These are phyloP conservation scores for Amphiprion ocellaris DNA, from an alignment of 2,113 vertebrate species.

Conservation along the genomic window DNA sequence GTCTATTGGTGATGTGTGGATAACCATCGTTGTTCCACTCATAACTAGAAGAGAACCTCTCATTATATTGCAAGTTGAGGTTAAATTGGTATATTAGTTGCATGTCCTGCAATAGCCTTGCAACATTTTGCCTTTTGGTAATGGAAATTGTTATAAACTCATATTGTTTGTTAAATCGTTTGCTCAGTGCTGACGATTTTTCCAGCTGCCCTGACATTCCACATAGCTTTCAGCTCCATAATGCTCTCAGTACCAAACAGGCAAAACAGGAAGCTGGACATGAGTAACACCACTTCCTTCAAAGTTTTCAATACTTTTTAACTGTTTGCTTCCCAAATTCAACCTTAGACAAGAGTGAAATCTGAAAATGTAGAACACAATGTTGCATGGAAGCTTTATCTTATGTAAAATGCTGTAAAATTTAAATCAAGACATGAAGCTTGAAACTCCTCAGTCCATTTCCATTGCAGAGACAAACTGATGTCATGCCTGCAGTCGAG, in stretches of 20 bases:
- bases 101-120: background rate
- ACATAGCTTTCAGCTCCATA: constrained; percentile 65
- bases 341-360: background rate
- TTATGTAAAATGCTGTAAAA: constrained; percentile 7
- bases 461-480: constrained; percentile 1
- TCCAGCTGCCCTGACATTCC: constrained; percentile 61
- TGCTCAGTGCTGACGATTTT: constrained; percentile 28
- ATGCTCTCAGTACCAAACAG: constrained; percentile 55
- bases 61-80: background rate
- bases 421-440: background rate
- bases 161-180: constrained; percentile 11
- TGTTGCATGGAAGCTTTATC: background rate
- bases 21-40: background rate
- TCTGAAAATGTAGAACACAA: background rate
- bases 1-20: constrained; percentile 54
- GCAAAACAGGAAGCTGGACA: constrained; percentile 77
- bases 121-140: background rate
- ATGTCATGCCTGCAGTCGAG: constrained; percentile 7
- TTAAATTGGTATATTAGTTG: background rate
- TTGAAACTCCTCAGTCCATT: background rate
- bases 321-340: constrained; percentile 62
- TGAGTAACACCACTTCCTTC: constrained; percentile 69
- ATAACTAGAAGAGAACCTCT: background rate
- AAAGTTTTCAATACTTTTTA: constrained; percentile 57
- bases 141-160: background rate